Evolutionary conservation across 2,888 invertebrate genomes (phyloP), one percentile per base, ranked within the genome.

Genomic region (Aphodius granarius): DNA sequence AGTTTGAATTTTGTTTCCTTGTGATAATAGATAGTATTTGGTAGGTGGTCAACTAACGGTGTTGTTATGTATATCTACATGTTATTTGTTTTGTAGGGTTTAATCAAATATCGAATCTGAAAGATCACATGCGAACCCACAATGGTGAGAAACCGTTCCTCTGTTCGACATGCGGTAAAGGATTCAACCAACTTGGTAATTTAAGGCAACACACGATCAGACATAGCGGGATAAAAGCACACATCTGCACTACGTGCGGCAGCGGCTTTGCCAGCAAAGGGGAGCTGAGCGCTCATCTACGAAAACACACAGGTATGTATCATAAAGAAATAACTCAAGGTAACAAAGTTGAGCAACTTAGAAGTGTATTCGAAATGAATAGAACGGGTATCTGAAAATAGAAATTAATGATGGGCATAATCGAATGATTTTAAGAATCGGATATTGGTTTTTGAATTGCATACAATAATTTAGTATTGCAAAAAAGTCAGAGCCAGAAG

Each of bases 101-200:
- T 77, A 88, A 87, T 80, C 88, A 88, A 83, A 86, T 87, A 74
- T 87, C 87, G 17, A 88, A 88, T 79, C 81, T 88, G 71, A 88
- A 87, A 80, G 88, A 88, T 78, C 88, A 88, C 78, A 84, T 87
- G 84, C 81, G 88, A 23, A 88, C 87, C 0, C 88, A 88, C 77
- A 88, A 86, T 77, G 87, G 87, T 3, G 87, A 88, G 72, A 88
- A 87, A 78, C 87, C 87, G 6, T 88, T 87, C 80, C 81, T 87
- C 21, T 88, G 88, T 80, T 86, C 87, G 2, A 86, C 85, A 15
- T 88, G 88, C 79, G 86, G 87, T 0, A 88, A 88, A 80, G 88
- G 87, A 19, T 88, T 88, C 79, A 87, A 88, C 80, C 88, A 88
- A 78, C 82, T 88, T 75, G 88, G 88, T 71, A 88, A 88, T 80